These are phyloP conservation scores for Chionodraco myersi DNA, from an alignment of 2,113 vertebrate genomes.

Conservation along the genomic window DNA sequence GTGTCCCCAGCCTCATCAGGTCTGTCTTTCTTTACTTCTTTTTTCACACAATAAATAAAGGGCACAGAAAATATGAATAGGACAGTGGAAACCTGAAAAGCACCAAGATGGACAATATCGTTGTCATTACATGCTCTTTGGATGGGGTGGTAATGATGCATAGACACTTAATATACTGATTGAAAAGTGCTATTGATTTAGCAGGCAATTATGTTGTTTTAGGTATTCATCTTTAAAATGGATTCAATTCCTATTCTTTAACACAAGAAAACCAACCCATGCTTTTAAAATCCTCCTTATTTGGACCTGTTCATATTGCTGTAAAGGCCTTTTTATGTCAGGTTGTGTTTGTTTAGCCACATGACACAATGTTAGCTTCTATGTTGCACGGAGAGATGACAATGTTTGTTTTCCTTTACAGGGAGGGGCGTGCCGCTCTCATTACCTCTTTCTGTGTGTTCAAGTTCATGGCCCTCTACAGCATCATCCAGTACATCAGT, in stretches of 20 bases:
- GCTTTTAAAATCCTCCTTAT: neutral
- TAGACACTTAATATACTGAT: neutral
- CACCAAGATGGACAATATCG: neutral
- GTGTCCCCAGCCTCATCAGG: conserved; percentile 98
- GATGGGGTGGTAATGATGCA: neutral
- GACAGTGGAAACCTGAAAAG: neutral
- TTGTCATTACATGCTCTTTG: neutral
- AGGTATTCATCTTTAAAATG: neutral
- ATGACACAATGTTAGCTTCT: neutral
- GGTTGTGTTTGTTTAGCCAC: neutral
- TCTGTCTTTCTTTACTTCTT: conserved; percentile 48
- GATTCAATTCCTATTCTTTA: neutral
- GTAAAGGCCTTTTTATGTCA: neutral
- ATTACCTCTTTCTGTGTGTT: conserved; percentile 99
- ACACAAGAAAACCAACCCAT: neutral
- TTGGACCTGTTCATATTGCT: neutral
- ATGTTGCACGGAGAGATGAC: neutral
- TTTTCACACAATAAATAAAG: neutral
- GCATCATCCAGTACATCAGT: conserved; percentile 98
- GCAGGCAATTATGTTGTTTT: neutral
- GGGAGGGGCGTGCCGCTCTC: conserved; percentile 97
- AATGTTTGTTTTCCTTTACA: conserved; percentile 72
- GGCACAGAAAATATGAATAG: neutral
- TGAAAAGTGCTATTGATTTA: neutral
- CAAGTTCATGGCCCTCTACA: conserved; percentile 99